Conservation (phyloP, 2,797 vertebrate species). For the Botia almorhae region DNA sequence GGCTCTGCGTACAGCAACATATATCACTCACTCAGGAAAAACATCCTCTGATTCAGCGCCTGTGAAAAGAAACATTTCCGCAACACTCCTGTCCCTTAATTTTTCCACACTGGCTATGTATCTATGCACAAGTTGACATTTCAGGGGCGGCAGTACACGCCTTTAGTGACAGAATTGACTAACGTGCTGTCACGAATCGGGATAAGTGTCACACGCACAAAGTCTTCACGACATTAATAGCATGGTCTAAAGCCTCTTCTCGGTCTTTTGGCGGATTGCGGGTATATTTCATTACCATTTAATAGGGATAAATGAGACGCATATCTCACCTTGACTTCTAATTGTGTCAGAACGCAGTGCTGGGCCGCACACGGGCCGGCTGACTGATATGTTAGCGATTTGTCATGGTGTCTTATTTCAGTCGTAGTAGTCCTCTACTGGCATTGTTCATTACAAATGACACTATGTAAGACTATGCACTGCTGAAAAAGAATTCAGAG, state of each 20-base stretch:
- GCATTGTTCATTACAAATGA: conserved; percentile 35
- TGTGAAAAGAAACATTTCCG: conserved; percentile 8
- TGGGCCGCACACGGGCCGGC: conserved; percentile 41
- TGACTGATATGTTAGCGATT: conserved; percentile 59
- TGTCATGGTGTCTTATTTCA: conserved; percentile 42
- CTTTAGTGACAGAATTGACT: conserved; percentile 64
- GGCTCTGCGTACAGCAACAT: background rate
- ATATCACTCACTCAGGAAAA: conserved; percentile 20
- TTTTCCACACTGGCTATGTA: conserved; percentile 54
- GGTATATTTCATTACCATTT: conserved; percentile 58
- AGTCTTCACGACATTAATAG: conserved; percentile 66
- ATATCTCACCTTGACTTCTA: conserved; percentile 57
- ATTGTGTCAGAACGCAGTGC: conserved; percentile 57
- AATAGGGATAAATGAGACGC: conserved; percentile 68
- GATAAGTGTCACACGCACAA: conserved; percentile 63
- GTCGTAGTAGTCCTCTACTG: background rate
- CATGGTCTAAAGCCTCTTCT: conserved; percentile 50
- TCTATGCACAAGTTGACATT: conserved; percentile 64
- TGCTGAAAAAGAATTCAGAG: conserved; percentile 5
- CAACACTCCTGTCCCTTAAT: conserved; percentile 7
- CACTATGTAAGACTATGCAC: background rate
- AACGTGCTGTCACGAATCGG: conserved; percentile 64
- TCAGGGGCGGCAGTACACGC: conserved; percentile 64
- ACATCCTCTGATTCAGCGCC: conserved; percentile 4
- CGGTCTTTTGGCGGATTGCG: conserved; percentile 34